Base-by-base conservation (phyloP, 2,797 vertebrate species). In the Gastrophryne carolinensis region DNA sequence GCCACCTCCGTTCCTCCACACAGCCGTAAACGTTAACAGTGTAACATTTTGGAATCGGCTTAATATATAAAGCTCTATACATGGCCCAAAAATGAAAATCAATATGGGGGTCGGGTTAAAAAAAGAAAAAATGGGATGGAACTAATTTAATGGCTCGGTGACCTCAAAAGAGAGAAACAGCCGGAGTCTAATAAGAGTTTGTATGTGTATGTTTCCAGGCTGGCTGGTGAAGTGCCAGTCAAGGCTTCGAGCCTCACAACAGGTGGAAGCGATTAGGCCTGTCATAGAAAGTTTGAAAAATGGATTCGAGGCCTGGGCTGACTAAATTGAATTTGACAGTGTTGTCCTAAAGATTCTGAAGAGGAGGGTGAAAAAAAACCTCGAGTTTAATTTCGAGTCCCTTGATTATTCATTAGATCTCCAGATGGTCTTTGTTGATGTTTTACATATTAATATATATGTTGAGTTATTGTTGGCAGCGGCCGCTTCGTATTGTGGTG, bases 241-340 rank as follows among this genome's bases (percentile, higher is more conserved):
- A 91, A 92, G 92, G 93, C 91, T 92, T 91, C 83, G 88, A 91
- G 91, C 87, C 81, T 80, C 89, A 86, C 81, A 91, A 91, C 96
- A 98, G 95, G 94, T 98, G 96, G 95, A 87, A 98, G 86, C 94
- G 87, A 96, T 98, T 98, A 98, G 91, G 88, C 89, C 94, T 98
- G 96, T 98, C 96, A 97, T 94, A 97, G 64, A 77, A 96, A 94
- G 92, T 96, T 98, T 98, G 96, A 98, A 92, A 98, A 98, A 98
- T 98, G 94, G 92, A 93, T 92, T 88, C 89, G 85, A 85, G 93
- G 94, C 90, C 88, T 62, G 70, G 78, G 81, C 86, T 93, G 94
- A 93, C 88, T 88, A 96, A 93, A 98, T 97, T 96, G 92, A 87
- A 93, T 88, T 91, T 95, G 96, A 96, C 96, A 96, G 88, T 95